A percentile compares a stretch with the other conserved stretches of the same genome.
These are phyloP conservation scores for Phrynocephalus forsythii DNA, from an alignment of 2,797 vertebrate genomes.

Conservation along the genomic window DNA sequence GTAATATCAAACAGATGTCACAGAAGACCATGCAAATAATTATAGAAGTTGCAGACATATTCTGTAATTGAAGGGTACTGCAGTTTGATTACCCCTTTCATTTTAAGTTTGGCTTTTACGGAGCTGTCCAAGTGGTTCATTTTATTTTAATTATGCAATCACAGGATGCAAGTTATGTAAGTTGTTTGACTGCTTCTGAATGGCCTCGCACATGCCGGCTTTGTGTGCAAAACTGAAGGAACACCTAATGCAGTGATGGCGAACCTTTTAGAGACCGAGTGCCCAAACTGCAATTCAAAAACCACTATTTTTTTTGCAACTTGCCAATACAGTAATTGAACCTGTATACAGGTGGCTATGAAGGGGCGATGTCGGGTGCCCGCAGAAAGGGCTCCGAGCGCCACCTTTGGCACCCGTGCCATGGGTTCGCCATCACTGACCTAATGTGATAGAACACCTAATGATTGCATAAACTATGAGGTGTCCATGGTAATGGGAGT, in stretches of 20 bases:
- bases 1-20: constrained; percentile 81
- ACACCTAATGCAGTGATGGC: too few species aligned
- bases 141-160: constrained; percentile 29
- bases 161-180: neutral
- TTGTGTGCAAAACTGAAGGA: neutral
- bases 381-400: too few species aligned
- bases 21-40: constrained; percentile 63
- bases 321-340: too few species aligned
- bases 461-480: neutral
- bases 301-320: too few species aligned
- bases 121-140: neutral
- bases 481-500: neutral
- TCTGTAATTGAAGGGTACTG: constrained; percentile 67
- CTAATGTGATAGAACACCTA: neutral
- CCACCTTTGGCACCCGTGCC: too few species aligned
- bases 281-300: too few species aligned
- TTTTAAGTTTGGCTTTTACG: neutral
- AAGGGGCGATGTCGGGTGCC: too few species aligned
- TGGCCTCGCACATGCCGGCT: neutral
- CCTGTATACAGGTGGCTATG: too few species aligned
- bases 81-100: neutral
- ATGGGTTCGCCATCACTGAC: too few species aligned
- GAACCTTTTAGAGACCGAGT: too few species aligned
- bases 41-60: constrained; percentile 70
- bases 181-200: neutral